Percentiles rank a stretch among this genome's conserved stretches.
These are phyloP conservation scores for Pseudococcus longispinus DNA, from an alignment of 2,888 invertebrate genomes.

Conservation along the genomic window DNA sequence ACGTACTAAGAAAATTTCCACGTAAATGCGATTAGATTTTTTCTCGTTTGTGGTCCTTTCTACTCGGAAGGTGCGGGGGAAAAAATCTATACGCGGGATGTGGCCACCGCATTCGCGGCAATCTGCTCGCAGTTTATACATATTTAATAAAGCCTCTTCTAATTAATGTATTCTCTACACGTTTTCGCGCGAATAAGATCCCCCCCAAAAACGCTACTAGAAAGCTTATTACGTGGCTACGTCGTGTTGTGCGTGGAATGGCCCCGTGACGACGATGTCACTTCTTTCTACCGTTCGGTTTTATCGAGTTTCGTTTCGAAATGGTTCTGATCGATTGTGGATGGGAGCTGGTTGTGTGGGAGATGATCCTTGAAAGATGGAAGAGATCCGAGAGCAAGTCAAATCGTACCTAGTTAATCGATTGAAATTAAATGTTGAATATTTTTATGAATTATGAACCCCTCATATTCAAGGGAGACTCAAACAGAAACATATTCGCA, in stretches of 20 bases:
- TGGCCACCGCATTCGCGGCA: neutral
- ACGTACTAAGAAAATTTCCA: neutral
- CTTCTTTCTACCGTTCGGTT: neutral
- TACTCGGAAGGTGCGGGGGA: neutral
- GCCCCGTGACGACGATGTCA: neutral
- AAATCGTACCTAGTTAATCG: too few species aligned
- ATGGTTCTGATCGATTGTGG: too few species aligned
- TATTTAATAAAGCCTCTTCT: slow-evolving; percentile 1
- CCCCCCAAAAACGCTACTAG: neutral
- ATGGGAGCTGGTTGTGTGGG: too few species aligned
- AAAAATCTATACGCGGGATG: neutral
- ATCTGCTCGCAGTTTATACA: slow-evolving; percentile 24
- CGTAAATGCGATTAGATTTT: slow-evolving; percentile 15
- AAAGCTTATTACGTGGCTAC: neutral
- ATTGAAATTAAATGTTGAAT: too few species aligned
- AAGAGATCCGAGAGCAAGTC: too few species aligned
- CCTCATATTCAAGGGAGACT: too few species aligned
- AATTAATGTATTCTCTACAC: slow-evolving; percentile 28
- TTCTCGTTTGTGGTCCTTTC: neutral
- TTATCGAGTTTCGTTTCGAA: neutral
- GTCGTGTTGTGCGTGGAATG: neutral
- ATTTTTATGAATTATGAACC: too few species aligned
- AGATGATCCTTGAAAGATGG: too few species aligned
- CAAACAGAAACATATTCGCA: too few species aligned
- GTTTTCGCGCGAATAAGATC: neutral